Conservation (phyloP, 2,888 invertebrate species). For the Noctuana brunneofusca region DNA sequence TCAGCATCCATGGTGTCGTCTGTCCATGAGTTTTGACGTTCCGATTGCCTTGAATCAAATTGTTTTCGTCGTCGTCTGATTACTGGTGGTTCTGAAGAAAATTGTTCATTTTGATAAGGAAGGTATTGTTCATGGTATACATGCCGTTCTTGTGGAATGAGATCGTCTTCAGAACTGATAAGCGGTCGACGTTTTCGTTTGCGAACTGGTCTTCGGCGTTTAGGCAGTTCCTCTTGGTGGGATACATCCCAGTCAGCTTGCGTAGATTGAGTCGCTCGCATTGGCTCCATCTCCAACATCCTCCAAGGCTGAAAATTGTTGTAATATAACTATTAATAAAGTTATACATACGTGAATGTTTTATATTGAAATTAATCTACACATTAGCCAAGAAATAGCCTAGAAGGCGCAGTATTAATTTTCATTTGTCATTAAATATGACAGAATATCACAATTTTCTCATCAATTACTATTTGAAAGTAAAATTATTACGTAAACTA, state of each 20-base stretch:
- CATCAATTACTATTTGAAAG: conserved; percentile 1
- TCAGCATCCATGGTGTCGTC: conserved; percentile 62
- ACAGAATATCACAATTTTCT: too few relatives aligned
- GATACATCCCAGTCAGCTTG: conserved; percentile 61
- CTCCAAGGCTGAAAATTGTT: conserved; percentile 79
- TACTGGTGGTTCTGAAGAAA: conserved; percentile 49
- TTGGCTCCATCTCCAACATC: conserved; percentile 63
- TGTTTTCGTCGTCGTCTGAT: conserved; percentile 63
- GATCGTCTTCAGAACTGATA: conserved; percentile 48
- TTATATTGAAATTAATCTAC: not conserved
- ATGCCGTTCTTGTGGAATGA: conserved; percentile 50
- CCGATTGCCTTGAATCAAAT: conserved; percentile 43
- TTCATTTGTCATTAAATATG: too few relatives aligned
- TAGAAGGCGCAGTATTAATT: too few relatives aligned
- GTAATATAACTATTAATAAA: not conserved
- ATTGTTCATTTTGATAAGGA: conserved; percentile 50
- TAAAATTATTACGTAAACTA: conserved; percentile 17
- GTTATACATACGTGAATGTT: not conserved
- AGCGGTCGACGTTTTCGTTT: conserved; percentile 86
- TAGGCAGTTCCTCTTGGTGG: conserved; percentile 58
- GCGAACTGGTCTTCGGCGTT: conserved; percentile 74
- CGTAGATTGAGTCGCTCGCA: conserved; percentile 47
- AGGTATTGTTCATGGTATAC: conserved; percentile 50
- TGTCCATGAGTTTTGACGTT: conserved; percentile 60
- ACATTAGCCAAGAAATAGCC: not conserved